Conservation (phyloP, 2,797 vertebrate genomes). For the Helostoma temminkii region DNA sequence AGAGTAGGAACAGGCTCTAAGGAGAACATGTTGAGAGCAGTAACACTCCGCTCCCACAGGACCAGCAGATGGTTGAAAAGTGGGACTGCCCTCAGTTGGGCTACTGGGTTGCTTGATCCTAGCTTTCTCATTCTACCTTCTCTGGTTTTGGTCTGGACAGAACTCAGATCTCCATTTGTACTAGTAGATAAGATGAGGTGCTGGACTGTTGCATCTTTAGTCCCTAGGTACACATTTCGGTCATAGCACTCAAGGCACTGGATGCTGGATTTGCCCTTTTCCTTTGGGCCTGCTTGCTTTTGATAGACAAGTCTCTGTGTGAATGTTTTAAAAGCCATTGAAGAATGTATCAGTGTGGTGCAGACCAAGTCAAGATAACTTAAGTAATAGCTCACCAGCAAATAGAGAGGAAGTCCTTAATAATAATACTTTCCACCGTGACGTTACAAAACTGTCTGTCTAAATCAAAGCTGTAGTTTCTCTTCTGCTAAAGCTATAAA, state of each 20-base stretch:
- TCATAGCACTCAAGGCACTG: conserved; percentile 76
- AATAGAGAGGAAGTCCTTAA: conserved; percentile 3
- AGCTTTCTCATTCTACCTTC: conserved; percentile 76
- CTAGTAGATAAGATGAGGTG: conserved; percentile 58
- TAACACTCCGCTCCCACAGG: conserved; percentile 75
- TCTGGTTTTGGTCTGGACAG: conserved; percentile 31
- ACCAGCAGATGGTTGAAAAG: conserved; percentile 81
- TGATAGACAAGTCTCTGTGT: conserved; percentile 64
- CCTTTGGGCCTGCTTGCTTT: conserved; percentile 66
- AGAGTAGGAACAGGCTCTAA: conserved; percentile 69
- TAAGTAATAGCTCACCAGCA: conserved; percentile 1
- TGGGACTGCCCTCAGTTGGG: conserved; percentile 73
- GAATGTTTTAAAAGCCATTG: conserved; percentile 75
- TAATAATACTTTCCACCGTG: neutral
- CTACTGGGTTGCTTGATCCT: conserved; percentile 67
- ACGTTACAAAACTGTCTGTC: neutral
- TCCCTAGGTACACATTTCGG: conserved; percentile 77
- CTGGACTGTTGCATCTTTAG: conserved; percentile 72
- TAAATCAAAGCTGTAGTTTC: conserved; percentile 13
- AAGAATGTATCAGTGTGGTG: neutral
- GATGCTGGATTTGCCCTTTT: conserved; percentile 74
- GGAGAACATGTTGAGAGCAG: conserved; percentile 82
- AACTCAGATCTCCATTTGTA: conserved; percentile 21
- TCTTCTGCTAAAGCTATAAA: conserved; percentile 10
- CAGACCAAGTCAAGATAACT: conserved; percentile 1